Evolutionary conservation across 2,797 vertebrate genomes (phyloP), one percentile per base, ranked within the genome.

Genomic region (Thaleichthys pacificus): DNA sequence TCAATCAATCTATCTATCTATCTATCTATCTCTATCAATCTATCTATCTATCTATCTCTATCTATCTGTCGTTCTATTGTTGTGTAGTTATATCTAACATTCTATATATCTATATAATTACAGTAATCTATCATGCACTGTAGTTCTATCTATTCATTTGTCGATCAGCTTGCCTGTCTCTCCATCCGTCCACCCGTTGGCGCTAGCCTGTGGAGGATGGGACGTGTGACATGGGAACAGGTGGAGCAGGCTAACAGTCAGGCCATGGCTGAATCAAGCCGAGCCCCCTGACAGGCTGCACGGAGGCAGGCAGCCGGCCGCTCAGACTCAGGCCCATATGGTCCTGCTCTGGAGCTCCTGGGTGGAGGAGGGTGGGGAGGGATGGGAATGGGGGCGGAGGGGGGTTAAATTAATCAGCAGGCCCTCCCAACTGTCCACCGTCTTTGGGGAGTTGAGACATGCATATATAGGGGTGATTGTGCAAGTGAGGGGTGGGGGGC

Each of bases 361-460:
- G 77, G 76, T 75, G 58, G 86, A 81, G 78, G 12, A 82, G 81
- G 82, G 82, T 77, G 83, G 79, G 66, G 80, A 84, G 73, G 82
- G 76, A 82, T 78, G 80, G 69, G 9, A 82, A 38, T 74, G 80
- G 61, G 83, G 74, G 58, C 76, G 79, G 47, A 38, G 26, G 30
- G 63, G 3, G 17, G 30, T 87, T 77, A 88, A 90, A 91, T 89
- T 91, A 92, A 90, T 91, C 91, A 90, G 90, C 81, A 82, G 82
- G 81, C 77, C 87, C 85, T 72, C 82, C 89, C 91, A 93, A 93
- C 90, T 93, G 91, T 89, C 91, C 90, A 69, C 78, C 61, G 89
- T 88, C 89, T 88, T 87, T 84, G 73, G 88, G 89, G 89, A 89
- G 78, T 89, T 89, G 75, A 89, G 81, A 90, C 78, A 87, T 90